Evolutionary conservation across 2,888 invertebrate genomes (phyloP), one percentile per base, ranked within the genome.

Genomic region (Melinaea menophilus): DNA sequence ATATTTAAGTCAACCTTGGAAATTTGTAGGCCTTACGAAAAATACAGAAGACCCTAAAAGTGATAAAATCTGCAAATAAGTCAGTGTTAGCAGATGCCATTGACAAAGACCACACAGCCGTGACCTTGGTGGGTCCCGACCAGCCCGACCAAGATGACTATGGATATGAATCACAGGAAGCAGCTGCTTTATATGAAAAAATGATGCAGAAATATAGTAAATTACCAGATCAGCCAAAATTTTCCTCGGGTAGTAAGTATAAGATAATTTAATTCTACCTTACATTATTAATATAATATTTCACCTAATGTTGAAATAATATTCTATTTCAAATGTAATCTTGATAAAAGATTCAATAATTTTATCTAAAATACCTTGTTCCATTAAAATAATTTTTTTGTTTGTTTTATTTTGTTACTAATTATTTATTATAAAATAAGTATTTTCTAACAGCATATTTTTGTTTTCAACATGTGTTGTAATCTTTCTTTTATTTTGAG

Each of bases 141-240:
- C 96, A 96, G 75, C 95, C 96, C 0, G 97, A 97, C 75, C 96
- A 96, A 78, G 97, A 97, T 86, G 97, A 97, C 78, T 97, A 97
- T 79, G 97, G 97, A 0, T 97, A 96, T 78, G 96, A 95, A 48
- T 97, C 97, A 0, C 95, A 94, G 73, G 95, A 95, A 80, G 95
- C 96, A 1, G 93, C 95, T 55, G 95, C 94, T 37, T 92, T 95
- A 73, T 97, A 97, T 80, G 93, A 94, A 71, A 96, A 96, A 82
- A 94, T 97, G 91, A 95, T 97, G 92, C 94, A 95, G 71, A 96
- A 96, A 79, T 96, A 96, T 72, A 94, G 92, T 73, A 93, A 92
- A 78, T 87, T 94, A 76, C 94, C 95, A 12, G 94, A 94, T 56
- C 95, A 95, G 72, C 94, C 95, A 1, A 93, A 94, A 70, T 95